Evolutionary conservation across 2,797 vertebrate genomes (phyloP), one percentile per base, ranked within the genome.

Genomic region (Epinephelus coioides): DNA sequence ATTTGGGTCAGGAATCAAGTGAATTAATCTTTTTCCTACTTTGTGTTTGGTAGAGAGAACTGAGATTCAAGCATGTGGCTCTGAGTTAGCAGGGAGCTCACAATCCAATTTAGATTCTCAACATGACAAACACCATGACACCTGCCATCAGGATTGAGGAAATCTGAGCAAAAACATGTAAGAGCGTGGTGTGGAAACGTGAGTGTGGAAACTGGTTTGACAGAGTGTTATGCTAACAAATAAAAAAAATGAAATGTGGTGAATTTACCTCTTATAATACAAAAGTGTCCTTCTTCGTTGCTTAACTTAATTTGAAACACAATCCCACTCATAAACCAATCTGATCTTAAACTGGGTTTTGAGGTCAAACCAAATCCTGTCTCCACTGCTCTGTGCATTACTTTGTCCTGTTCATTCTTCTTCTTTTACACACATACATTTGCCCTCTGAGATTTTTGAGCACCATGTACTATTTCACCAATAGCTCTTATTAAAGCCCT

Each of bases 401-500:
- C 44, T 11, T 25, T 15, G 34, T 30, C 8, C 13, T 54, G 25
- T 38, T 64, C 8, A 0, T 19, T 44, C 47, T 67, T 47, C 25
- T 12, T 56, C 17, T 23, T 47, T 66, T 21, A 46, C 62, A 51
- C 49, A 57, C 12, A 23, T 17, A 63, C 57, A 14, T n/a, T 46
- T 13, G 11, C 19, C 43, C 40, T 23, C n/a, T 71, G 70, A 61
- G 21, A 78, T 21, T 1, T 34, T 43, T 21, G 6, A 73, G 59
- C n/a, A 44, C 5, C 2, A 30, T 25, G 25, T 44, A 40, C 40
- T 44, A 34, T 57, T 76, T 79, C 15, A 60, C 1, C 2, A 60
- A 43, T 1, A 25, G 17, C n/a, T 76, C 18, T 53, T 63, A 62
- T 67, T 69, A 56, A 84, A 73, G 44, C 8, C 3, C 11, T 15